Evolutionary conservation across 2,797 vertebrate species (phyloP), one percentile per base, ranked within the genome.

Genomic region (Poecilia picta): DNA sequence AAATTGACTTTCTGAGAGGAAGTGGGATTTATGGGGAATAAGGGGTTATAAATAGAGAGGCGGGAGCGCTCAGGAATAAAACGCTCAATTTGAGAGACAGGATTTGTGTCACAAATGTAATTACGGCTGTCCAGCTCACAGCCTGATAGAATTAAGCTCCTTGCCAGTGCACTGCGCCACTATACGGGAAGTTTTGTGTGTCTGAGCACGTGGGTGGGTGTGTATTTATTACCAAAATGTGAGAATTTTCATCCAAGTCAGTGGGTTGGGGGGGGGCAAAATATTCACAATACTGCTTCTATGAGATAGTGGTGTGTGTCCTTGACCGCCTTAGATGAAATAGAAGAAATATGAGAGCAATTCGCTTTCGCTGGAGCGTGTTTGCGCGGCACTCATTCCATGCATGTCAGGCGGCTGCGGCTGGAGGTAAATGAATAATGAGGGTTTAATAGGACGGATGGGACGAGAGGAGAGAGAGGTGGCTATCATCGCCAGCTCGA

Each of bases 91-190:
- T 95, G 91, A 93, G 93, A 94, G 90, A 92, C 91, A 93, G 94
- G 93, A 95, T 95, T 95, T 95, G 93, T 95, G 94, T 95, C 94
- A 95, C 94, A 94, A 95, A 95, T 93, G 93, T 95, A 95, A 95
- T 95, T 95, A 94, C 62, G 90, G 91, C 93, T 93, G 93, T 94
- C 94, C 93, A 74, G 92, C 91, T 94, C 85, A 85, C 82, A 90
- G 92, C 87, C 88, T 94, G 93, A 95, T 93, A 92, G 93, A 93
- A 95, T 95, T 94, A 95, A 94, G 92, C 94, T 90, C 88, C 91
- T 93, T 89, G 87, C 87, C 81, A 90, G 91, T 36, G 81, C 84
- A 75, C 75, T 85, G 88, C 85, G 31, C 80, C 74, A 82, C 88
- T 47, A 81, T 75, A 79, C 79, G 71, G 76, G 77, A 78, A 53